Conservation (phyloP, 1,140 invertebrate genomes). For the Solen grandis region DNA sequence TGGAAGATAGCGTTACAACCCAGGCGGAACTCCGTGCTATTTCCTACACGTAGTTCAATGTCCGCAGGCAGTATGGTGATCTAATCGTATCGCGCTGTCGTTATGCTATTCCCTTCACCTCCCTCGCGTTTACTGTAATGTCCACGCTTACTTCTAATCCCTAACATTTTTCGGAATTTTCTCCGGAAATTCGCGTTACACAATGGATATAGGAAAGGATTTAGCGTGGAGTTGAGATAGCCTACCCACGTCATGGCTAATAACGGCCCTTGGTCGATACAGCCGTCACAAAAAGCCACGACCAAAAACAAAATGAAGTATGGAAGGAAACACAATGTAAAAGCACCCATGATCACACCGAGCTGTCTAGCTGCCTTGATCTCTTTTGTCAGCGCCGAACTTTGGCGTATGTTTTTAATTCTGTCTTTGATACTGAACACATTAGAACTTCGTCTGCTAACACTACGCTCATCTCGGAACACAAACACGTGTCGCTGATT, state of each 20-base stretch:
- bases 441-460: slow-evolving; percentile 6
- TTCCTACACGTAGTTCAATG: background rate
- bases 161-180: slow-evolving; percentile 83
- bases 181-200: slow-evolving; percentile 84
- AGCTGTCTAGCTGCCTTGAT: slow-evolving; percentile 86
- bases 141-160: slow-evolving; percentile 42
- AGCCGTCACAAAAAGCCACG: slow-evolving; percentile 84
- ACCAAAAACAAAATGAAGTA: slow-evolving; percentile 86
- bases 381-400: slow-evolving; percentile 82
- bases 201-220: slow-evolving; percentile 84
- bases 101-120: slow-evolving; percentile 54
- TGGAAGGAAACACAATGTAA: slow-evolving; percentile 85
- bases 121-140: slow-evolving; percentile 1
- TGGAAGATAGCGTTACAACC: too few relatives aligned
- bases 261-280: slow-evolving; percentile 76
- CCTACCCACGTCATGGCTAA: slow-evolving; percentile 84
- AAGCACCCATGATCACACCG: slow-evolving; percentile 86
- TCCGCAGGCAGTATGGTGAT: background rate
- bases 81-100: slow-evolving; percentile 62
- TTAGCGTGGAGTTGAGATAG: slow-evolving; percentile 84
- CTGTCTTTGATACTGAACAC: slow-evolving; percentile 67
- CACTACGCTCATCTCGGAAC: slow-evolving; percentile 63
- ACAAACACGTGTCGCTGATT: slow-evolving; percentile 57
- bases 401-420: slow-evolving; percentile 70
- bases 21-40: too few relatives aligned